These are phyloP conservation scores for Erythrocercus mccallii DNA, from an alignment of 2,113 vertebrate genomes.

Conservation along the genomic window DNA sequence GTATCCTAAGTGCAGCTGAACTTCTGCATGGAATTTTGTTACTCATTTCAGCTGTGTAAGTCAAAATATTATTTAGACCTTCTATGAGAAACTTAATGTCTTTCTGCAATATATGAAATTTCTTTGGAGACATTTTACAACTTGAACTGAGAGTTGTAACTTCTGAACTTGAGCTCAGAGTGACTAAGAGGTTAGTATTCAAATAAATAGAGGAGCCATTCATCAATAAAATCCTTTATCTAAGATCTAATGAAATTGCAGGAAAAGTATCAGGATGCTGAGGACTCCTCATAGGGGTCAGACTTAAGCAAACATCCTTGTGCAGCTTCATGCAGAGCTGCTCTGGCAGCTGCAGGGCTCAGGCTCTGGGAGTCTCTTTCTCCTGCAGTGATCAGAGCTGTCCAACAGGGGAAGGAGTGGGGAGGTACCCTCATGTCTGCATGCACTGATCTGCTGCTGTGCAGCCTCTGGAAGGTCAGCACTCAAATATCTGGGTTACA, in stretches of 20 bases:
- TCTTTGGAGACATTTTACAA: not conserved
- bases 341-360: not conserved
- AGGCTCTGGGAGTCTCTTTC: not conserved
- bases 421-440: not conserved
- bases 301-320: not conserved
- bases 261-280: not conserved
- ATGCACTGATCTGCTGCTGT: accelerated
- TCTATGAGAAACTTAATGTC: not conserved
- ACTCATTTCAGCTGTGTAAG: not conserved
- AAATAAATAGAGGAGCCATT: not conserved
- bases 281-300: accelerated
- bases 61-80: not conserved
- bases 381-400: no score
- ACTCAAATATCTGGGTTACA: not conserved
- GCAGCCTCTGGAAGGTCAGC: not conserved
- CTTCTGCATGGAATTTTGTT: not conserved
- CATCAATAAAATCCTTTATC: not conserved
- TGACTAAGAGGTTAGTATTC: not conserved
- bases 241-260: not conserved
- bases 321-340: not conserved
- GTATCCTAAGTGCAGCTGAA: not conserved
- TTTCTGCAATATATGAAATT: not conserved
- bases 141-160: not conserved
- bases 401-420: no score
- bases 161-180: not conserved